Evolutionary conservation across 1,140 invertebrate genomes (phyloP).

Genomic region (Sinella curviseta): DNA sequence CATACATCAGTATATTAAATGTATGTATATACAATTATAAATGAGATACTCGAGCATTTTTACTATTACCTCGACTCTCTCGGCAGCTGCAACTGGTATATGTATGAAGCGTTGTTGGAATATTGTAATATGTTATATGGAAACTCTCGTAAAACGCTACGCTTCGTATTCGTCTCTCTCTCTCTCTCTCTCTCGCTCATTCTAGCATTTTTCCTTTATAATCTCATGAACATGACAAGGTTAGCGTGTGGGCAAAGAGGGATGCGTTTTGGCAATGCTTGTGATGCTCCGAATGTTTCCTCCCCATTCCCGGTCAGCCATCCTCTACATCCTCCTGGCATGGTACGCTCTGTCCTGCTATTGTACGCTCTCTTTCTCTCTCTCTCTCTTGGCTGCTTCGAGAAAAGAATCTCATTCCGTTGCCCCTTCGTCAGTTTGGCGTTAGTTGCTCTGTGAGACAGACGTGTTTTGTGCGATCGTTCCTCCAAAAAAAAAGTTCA

Average conservation of each 20-base stretch:
- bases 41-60: too few relatives aligned
- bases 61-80: too few relatives aligned
- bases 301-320: conserved; percentile 21
- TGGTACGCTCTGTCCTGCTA: too few relatives aligned
- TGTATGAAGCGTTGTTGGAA: too few relatives aligned
- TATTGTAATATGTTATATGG: background rate
- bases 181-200: too few relatives aligned
- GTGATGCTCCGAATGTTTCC: conserved; percentile 22
- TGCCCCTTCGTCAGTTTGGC: conserved; percentile 14
- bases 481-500: too few relatives aligned
- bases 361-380: too few relatives aligned
- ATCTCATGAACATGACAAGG: conserved; percentile 12
- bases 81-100: too few relatives aligned
- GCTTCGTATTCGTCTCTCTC: background rate
- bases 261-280: conserved; percentile 10
- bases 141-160: background rate
- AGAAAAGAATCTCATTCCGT: conserved; percentile 14
- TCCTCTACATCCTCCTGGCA: background rate
- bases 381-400: too few relatives aligned
- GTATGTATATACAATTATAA: too few relatives aligned
- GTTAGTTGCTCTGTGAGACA: conserved; percentile 17
- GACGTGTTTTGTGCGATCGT: conserved; percentile 1
- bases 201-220: background rate
- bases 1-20: too few relatives aligned
- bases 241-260: conserved; percentile 11